These are phyloP conservation scores for Sebastes flavidus DNA, from an alignment of 2,797 vertebrate species.

Conservation along the genomic window DNA sequence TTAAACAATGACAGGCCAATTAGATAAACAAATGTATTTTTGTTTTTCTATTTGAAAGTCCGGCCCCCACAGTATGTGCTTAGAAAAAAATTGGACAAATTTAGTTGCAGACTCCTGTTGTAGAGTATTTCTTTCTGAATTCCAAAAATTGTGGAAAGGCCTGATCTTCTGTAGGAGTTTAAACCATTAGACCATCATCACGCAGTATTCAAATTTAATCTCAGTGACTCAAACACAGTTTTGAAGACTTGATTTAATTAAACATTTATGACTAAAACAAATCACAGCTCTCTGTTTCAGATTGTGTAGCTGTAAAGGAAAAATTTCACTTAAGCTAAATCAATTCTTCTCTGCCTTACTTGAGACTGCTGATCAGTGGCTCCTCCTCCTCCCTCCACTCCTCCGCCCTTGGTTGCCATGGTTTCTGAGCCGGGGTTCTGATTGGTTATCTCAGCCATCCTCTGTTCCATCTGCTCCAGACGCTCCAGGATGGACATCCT, in stretches of 20 bases:
- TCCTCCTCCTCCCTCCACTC: constrained; percentile 82
- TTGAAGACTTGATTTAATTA: neutral
- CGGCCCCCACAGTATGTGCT: too few species aligned
- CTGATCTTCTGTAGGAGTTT: neutral
- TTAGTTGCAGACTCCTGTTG: rapidly evolving
- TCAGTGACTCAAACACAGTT: neutral
- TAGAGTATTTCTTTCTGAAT: neutral
- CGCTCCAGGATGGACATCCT: constrained; percentile 99
- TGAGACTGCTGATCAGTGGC: constrained; percentile 84
- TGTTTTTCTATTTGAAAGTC: too few species aligned
- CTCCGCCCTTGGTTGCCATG: constrained; percentile 81
- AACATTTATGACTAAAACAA: neutral
- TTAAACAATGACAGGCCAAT: too few species aligned
- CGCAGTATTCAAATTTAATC: neutral
- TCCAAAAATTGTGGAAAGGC: neutral
- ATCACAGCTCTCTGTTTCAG: neutral
- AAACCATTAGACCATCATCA: neutral
- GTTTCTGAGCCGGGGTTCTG: constrained; percentile 87
- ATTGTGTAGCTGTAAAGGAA: neutral
- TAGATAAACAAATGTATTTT: too few species aligned
- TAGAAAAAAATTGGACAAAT: too few species aligned
- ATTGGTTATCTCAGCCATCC: constrained; percentile 98
- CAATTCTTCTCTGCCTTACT: constrained; percentile 62
- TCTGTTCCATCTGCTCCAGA: constrained; percentile 98
- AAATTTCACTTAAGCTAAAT: neutral